Evolutionary conservation across 2,113 vertebrate species (phyloP), one percentile per base, ranked within the genome.

Genomic region (Hemibagrus wyckioides): DNA sequence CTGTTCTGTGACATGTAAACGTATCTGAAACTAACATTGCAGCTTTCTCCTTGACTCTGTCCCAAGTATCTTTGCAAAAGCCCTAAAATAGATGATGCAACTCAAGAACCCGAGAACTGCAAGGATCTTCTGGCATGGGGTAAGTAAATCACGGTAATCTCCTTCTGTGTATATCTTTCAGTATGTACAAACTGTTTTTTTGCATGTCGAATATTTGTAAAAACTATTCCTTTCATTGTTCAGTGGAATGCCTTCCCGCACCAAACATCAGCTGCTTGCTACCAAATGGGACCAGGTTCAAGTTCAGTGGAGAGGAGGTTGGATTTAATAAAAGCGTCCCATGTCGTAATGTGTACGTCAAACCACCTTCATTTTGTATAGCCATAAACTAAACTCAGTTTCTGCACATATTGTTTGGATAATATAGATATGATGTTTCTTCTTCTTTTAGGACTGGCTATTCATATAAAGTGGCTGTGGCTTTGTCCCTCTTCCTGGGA

Each of bases 391-490:
- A 67, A 54, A 44, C 63, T 80, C 17, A 14, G 19, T 57, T 57
- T 25, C 25, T 80, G 10, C 10, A 3, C 4, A 36, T 56, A 23
- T 80, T 2, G 0, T 10, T 13, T 54, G 13, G 52, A 36, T 23
- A 17, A n/a, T 77, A 7, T n/a, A 44, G 4, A 48, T 28, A 54
- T 54, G n/a, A 80, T 39, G 54, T 89, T 84, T 36, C 90, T 79
- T 93, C 69, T 92, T 84, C 88, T 87, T 89, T 91, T 93, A 99
- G 98, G 92, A 98, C 97, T 86, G 97, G 96, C 84, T 99, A 98
- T 92, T 99, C 97, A 3, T 99, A 99, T 91, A 98, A 97, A 94
- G 97, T 99, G 11, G 98, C 98, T 2, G 98, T 99, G 88, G 98
- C 98, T 8, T 91, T 99, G 54, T 99, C 98, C 65, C 96, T 99